Conservation (phyloP, 2,113 vertebrate genomes). For the Erythrolamprus reginae region DNA sequence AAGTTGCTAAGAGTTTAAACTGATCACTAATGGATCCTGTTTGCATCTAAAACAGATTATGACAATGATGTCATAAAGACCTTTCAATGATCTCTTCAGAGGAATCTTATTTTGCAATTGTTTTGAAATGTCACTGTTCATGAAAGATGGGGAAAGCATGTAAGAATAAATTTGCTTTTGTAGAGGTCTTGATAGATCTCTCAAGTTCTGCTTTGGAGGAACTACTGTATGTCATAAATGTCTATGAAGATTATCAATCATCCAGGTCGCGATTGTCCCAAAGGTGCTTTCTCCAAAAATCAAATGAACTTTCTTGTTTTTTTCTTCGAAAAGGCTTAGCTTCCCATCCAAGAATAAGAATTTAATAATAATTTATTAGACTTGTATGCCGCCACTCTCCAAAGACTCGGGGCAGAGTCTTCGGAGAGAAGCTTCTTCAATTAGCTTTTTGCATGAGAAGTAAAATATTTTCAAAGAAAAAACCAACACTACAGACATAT, state of each 20-base stretch:
- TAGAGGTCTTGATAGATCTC: not conserved
- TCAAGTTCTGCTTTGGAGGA: not conserved
- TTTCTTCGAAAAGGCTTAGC: not conserved
- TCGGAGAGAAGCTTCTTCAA: not conserved
- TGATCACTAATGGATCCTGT: not conserved
- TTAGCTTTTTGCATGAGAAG: not conserved
- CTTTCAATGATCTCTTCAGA: not conserved
- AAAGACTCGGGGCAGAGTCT: too few relatives aligned
- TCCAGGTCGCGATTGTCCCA: not conserved
- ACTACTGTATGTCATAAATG: not conserved
- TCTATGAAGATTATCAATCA: not conserved
- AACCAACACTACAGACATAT: slow-evolving; percentile 1
- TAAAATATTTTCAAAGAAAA: not conserved
- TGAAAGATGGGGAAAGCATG: not conserved
- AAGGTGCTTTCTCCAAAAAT: not conserved
- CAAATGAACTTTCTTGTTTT: not conserved
- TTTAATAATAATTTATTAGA: too few relatives aligned
- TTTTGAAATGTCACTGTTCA: not conserved
- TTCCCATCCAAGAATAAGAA: not conserved
- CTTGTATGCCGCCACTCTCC: too few relatives aligned
- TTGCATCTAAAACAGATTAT: not conserved
- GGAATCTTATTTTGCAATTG: not conserved
- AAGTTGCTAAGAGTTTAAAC: not conserved
- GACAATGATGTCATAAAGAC: not conserved
- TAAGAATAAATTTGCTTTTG: not conserved